Evolutionary conservation across 2,888 invertebrate genomes (phyloP).

Genomic region (Tricholauxania praeusta): DNA sequence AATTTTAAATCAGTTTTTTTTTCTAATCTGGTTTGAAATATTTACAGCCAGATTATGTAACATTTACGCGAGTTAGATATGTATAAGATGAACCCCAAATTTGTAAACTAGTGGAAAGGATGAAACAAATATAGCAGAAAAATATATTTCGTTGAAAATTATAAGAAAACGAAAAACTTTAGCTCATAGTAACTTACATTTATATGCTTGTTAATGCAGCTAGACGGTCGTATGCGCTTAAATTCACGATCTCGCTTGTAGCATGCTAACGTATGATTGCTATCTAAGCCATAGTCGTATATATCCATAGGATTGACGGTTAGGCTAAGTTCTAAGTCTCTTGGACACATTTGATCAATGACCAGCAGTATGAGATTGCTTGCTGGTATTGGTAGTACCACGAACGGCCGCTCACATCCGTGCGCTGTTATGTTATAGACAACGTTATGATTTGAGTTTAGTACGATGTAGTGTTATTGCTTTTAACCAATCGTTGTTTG

Average conservation of each 20-base stretch:
- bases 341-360: conserved; percentile 76
- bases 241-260: conserved; percentile 72
- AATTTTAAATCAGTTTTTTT: too few species aligned
- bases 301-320: conserved; percentile 68
- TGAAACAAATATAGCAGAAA: too few species aligned
- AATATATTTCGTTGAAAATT: too few species aligned
- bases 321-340: conserved; percentile 68
- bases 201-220: conserved; percentile 81
- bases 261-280: conserved; percentile 72
- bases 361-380: conserved; percentile 85
- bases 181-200: conserved; percentile 72
- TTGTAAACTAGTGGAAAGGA: too few species aligned
- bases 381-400: conserved; percentile 79
- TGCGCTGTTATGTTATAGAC: conserved; percentile 68
- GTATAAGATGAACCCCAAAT: too few species aligned
- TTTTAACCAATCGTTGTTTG: conserved; percentile 73
- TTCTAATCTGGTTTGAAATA: too few species aligned
- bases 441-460: conserved; percentile 78
- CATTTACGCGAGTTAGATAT: too few species aligned
- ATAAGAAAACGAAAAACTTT: neutral
- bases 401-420: conserved; percentile 73
- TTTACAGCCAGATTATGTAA: too few species aligned
- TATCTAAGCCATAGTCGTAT: conserved; percentile 62
- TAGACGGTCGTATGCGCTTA: conserved; percentile 76
- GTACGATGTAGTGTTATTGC: conserved; percentile 80